These are phyloP conservation scores for Drosophila algonquin DNA, from an alignment of 2,888 invertebrate species.

Conservation along the genomic window DNA sequence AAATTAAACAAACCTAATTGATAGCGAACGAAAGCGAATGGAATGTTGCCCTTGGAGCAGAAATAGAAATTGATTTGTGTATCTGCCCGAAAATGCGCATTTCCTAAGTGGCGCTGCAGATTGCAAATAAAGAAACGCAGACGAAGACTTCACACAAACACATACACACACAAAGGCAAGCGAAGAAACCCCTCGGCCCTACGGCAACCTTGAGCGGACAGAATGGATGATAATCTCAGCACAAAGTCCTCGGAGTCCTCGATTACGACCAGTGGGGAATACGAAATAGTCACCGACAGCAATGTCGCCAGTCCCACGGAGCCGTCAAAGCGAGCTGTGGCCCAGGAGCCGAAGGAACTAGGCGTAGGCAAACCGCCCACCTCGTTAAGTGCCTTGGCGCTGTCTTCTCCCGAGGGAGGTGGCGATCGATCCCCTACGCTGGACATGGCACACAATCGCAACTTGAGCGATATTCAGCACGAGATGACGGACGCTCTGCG, in stretches of 20 bases:
- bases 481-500: conserved; percentile 86
- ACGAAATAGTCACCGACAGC: conserved; percentile 87
- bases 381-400: conserved; percentile 52
- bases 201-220: conserved; percentile 60
- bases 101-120: conserved; percentile 39
- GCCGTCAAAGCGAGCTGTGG: conserved; percentile 38
- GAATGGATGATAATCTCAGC: conserved; percentile 88
- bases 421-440: conserved; percentile 85
- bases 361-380: conserved; percentile 42
- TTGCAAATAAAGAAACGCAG: conserved; percentile 26
- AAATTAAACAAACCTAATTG: conserved; percentile 65
- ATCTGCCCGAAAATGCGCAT: conserved; percentile 61
- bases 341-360: conserved; percentile 16
- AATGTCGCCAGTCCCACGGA: conserved; percentile 82
- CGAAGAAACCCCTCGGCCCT: conserved; percentile 32
- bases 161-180: conserved; percentile 16
- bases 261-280: conserved; percentile 88
- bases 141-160: conserved; percentile 10
- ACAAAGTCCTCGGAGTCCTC: conserved; percentile 89
- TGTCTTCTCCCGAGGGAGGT: conserved; percentile 48
- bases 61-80: conserved; percentile 36
- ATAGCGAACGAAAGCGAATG: conserved; percentile 40
- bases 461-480: conserved; percentile 87
- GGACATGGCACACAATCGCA: conserved; percentile 87
- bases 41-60: conserved; percentile 17